Base-by-base conservation (phyloP, 2,888 invertebrate genomes). In the Campaea margaritaria region DNA sequence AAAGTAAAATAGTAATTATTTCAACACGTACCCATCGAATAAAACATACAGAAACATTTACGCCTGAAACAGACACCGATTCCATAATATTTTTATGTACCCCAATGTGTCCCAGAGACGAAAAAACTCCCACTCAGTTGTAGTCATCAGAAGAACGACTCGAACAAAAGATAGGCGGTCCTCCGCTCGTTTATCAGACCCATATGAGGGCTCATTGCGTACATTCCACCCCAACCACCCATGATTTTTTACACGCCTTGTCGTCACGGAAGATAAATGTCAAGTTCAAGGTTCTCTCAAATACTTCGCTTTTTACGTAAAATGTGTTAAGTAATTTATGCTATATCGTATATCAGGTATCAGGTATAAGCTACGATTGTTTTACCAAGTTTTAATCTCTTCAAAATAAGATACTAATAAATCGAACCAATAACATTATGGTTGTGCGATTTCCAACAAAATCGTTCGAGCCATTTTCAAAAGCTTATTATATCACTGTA, bases 81-180 rank as follows among this genome's bases (percentile, higher is more conserved):
- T 56, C 53, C 57, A 64, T 62, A 67, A 68, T 64, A 68, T 56
- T 64, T 58, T 62, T 64, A 66, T 64, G 44, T 53, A 44, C 62
- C 56, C 58, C 53, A 44, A 62, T 52, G 55, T 64, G 60, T 60
- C 54, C 51, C 64, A 54, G 42, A 42, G 44, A 34, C 38, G 54
- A 66, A 71, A 71, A 71, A 64, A 72, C 68, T 64, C 62, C 68
- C 65, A 63, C 56, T 57, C 65, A 61, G 68, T 71, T 65, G 64
- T 70, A 67, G 58, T 71, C 67, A 72, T 76, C 65, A 70, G 51
- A 51, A 68, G 57, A 74, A 70, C 64, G 69, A 67, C 58, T 60
- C 54, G 61, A 62, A 73, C 73, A 76, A 75, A 75, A 74, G 70
- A 73, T 73, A 70, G 76, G 77, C 75, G 76, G 71, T 59, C 47